phyloP scores from a whole-genome alignment of 1,140 invertebrate species.

The Brachionus koreanus region DNA sequence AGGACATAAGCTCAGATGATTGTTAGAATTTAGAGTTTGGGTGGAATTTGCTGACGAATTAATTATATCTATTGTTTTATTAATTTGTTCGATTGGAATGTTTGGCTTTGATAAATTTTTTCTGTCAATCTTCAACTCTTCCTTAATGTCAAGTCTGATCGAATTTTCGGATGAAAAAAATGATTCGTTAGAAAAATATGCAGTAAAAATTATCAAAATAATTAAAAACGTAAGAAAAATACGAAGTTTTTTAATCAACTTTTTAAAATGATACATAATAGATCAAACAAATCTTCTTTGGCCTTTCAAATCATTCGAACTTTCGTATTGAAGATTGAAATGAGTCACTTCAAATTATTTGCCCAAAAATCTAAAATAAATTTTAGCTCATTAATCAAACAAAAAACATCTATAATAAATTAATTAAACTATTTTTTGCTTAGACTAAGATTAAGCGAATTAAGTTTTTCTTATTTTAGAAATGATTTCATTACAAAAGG shows the following conservation, averaged over 20 bases:
- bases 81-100: not conserved
- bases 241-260: slow-evolving; percentile 4
- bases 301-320: not conserved
- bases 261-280: slow-evolving; percentile 11
- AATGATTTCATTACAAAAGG: not conserved
- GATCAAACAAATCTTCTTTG: not conserved
- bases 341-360: not conserved
- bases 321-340: not conserved
- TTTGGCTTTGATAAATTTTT: not conserved
- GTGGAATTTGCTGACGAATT: not conserved
- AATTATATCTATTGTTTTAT: not conserved
- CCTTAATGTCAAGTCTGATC: not conserved
- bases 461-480: not conserved
- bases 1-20: not conserved
- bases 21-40: not conserved
- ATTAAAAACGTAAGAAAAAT: not conserved
- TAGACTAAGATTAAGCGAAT: not conserved
- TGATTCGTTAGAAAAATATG: not conserved
- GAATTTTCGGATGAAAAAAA: not conserved
- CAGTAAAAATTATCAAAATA: not conserved
- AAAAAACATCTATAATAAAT: not conserved
- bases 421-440: not conserved
- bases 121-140: not conserved
- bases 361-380: not conserved
- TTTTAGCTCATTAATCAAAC: not conserved